These are phyloP conservation scores for Dasypolia templi DNA, from an alignment of 2,888 invertebrate genomes.

Conservation along the genomic window DNA sequence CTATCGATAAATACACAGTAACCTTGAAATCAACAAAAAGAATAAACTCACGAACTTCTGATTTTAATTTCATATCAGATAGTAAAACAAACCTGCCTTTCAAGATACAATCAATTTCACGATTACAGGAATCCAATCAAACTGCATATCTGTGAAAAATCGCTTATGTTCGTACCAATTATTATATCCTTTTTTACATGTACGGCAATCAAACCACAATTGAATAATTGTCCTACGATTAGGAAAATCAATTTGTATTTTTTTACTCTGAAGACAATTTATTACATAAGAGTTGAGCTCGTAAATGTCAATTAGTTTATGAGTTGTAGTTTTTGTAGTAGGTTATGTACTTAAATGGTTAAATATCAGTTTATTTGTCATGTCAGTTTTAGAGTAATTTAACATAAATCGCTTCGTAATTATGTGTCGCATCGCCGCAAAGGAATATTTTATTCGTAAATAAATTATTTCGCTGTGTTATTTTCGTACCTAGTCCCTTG, in stretches of 20 bases:
- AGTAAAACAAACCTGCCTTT: slow-evolving; percentile 14
- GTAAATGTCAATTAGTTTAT: slow-evolving; percentile 47
- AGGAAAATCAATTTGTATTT: slow-evolving; percentile 49
- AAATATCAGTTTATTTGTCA: neutral
- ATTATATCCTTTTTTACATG: slow-evolving; percentile 31
- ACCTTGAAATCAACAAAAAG: slow-evolving; percentile 15
- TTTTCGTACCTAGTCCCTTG: slow-evolving; percentile 3
- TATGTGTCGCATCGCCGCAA: neutral
- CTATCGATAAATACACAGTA: neutral
- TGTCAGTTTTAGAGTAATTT: slow-evolving; percentile 25
- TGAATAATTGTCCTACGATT: slow-evolving; percentile 58
- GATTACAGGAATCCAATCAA: slow-evolving; percentile 42
- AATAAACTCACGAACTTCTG: neutral
- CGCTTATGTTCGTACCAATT: slow-evolving; percentile 14
- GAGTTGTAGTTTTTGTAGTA: slow-evolving; percentile 35
- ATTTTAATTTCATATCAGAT: slow-evolving; percentile 16
- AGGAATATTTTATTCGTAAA: slow-evolving; percentile 25
- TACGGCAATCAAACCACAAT: slow-evolving; percentile 38
- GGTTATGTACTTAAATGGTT: neutral
- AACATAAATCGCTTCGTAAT: slow-evolving; percentile 20
- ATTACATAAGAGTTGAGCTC: slow-evolving; percentile 43
- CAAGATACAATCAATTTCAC: slow-evolving; percentile 28
- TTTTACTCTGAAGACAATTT: slow-evolving; percentile 43
- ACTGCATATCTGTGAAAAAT: slow-evolving; percentile 43
- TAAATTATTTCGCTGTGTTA: neutral